A percentile compares a stretch with the other conserved stretches of the same genome.
These are phyloP conservation scores for Epinotia nisella DNA, from an alignment of 2,888 invertebrate species.

Conservation along the genomic window DNA sequence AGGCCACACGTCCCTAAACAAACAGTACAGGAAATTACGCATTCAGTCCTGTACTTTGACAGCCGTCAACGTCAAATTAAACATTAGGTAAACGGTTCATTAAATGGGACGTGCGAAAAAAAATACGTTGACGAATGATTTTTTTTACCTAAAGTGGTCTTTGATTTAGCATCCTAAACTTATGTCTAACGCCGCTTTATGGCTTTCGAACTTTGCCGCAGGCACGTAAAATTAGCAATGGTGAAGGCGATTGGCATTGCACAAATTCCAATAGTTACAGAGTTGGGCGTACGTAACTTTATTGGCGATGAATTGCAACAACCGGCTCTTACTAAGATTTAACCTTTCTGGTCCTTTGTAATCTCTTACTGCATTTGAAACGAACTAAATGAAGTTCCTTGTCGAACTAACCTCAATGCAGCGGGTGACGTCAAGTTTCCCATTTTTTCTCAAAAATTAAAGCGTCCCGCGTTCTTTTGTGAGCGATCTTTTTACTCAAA, in stretches of 20 bases:
- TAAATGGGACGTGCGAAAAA: not conserved
- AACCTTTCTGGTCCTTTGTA: too few relatives aligned
- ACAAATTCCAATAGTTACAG: too few relatives aligned
- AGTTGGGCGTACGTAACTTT: too few relatives aligned
- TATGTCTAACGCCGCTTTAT: not conserved
- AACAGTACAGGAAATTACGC: not conserved
- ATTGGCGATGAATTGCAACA: too few relatives aligned
- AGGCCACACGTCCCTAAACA: not conserved
- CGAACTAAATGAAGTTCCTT: conserved; percentile 5
- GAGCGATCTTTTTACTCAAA: conserved; percentile 45
- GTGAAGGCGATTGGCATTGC: too few relatives aligned
- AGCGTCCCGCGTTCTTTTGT: conserved; percentile 33
- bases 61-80: not conserved
- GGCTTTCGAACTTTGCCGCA: too few relatives aligned
- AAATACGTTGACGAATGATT: not conserved
- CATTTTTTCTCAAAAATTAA: conserved; percentile 46
- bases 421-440: conserved; percentile 16
- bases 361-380: not conserved
- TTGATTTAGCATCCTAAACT: too few relatives aligned
- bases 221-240: too few relatives aligned
- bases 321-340: too few relatives aligned
- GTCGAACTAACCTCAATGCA: conserved; percentile 19
- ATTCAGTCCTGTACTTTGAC: not conserved
- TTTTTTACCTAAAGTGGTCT: too few relatives aligned
- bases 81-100: not conserved